Evolutionary conservation across 2,113 vertebrate species (phyloP), one percentile per base, ranked within the genome.

Genomic region (Acrocephalus arundinaceus): DNA sequence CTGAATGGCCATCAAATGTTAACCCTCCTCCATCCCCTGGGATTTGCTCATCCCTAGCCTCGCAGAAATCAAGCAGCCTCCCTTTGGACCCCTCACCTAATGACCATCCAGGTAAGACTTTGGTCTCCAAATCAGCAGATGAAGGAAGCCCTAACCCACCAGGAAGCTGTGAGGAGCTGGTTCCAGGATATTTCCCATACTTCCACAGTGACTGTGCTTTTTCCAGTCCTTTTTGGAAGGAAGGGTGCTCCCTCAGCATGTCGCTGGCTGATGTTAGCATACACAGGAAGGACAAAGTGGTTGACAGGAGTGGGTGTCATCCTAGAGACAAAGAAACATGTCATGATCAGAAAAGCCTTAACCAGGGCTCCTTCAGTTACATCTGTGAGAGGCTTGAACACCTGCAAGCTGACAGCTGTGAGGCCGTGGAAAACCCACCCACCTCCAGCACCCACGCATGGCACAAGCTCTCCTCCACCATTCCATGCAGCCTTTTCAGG

Each of bases 151-250:
- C 89, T 72, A 82, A 74, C 22, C 77, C 24, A 4, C 52, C 92
- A 45, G 97, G 85, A 82, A 87, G 55, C 83, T 82, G 66, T 0
- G 91, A 97, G 80, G 93, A 94, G 67, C 49, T 41, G 35, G 67
- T 90, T 54, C 27, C 62, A 1, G 85, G 55, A 54, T 39, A 67
- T 21, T 98, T 99, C 90, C 97, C 97, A 0, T 97, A 97, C 85
- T 98, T 98, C 91, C 98, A 90, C 90, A 98, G 96, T 3, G 98
- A 98, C 87, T 98, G 97, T 73, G 98, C 98, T 85, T 99, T 99
- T 95, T 98, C 98, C 46, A 99, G 98, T 94, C 99, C 99, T 11
- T 99, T 99, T 97, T 99, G 99, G 99, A 98, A 97, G 79, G 98
- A 98, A 49, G 97, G 97, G 23, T 91, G 92, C 66, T 98, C 93